Base-by-base conservation (phyloP, 2,797 vertebrate genomes). In the Cossypha heuglini region DNA sequence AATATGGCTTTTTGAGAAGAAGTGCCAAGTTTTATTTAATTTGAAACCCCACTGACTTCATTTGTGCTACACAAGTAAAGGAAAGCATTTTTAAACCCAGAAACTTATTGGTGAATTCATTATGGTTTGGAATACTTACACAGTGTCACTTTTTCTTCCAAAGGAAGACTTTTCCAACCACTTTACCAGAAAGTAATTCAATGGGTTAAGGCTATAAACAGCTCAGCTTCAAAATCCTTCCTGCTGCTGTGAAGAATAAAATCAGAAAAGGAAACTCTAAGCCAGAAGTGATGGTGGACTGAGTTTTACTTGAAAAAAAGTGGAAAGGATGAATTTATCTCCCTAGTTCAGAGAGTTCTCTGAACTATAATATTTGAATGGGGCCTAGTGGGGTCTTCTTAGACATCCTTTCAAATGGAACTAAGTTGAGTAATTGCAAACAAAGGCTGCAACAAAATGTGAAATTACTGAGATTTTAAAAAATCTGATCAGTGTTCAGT, bases 21-120 rank as follows among this genome's bases (percentile, higher is more conserved):
- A 82, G 64, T 82, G 90, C 86, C 92, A 96, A 90, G 49, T 91
- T 96, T 94, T 96, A 77, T 88, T 91, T 88, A 57, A 79, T 81
- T 94, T 93, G 83, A 96, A 96, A 80, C 86, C 91, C 85, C 75
- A 81, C 81, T 96, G 92, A 94, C 89, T 94, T 96, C 38, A 93
- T 94, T 96, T 94, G 82, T 86, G 83, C 86, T 93, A 84, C 87
- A 82, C n/a, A 84, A 95, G 88, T 90, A 79, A 81, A 77, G 46
- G 78, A 93, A 92, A 74, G 71, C 84, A 74, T 90, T 94, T 96
- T 91, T 88, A 95, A 93, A 93, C 61, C 26, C 61, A 80, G 29
- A 74, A 93, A 52, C 75, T 94, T 88, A 91, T 54, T 97, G 91
- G 45, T 87, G 64, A 81, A 66, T 68, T 74, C 51, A 51, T 62